Evolutionary conservation across 2,113 vertebrate species (phyloP).

Genomic region (Periophthalmodon schlosseri): DNA sequence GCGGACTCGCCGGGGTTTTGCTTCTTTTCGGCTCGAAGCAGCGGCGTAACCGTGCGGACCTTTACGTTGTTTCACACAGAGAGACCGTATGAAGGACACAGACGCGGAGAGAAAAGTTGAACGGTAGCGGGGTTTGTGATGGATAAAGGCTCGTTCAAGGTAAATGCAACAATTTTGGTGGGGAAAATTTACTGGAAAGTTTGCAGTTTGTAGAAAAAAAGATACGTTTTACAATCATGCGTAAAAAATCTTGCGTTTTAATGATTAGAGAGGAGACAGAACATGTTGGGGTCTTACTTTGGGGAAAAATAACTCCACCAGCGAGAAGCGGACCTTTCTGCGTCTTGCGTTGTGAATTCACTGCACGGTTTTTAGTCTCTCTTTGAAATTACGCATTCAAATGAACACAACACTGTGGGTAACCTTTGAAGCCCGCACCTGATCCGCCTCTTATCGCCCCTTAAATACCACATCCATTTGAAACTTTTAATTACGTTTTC

Average conservation of each 20-base stretch:
- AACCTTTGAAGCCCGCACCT: conserved; percentile 69
- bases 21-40: conserved; percentile 33
- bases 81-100: conserved; percentile 68
- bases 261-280: not conserved
- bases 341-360: conserved; percentile 46
- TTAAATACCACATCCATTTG: conserved; percentile 56
- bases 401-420: conserved; percentile 58
- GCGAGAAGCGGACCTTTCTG: not conserved
- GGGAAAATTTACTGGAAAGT: not conserved
- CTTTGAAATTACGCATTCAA: conserved; percentile 65
- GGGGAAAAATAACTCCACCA: not conserved
- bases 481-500: conserved; percentile 77
- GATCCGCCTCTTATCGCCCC: conserved; percentile 62
- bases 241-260: not conserved
- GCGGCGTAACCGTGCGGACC: conserved; percentile 46
- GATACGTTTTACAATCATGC: not conserved
- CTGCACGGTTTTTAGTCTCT: conserved; percentile 50
- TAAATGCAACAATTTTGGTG: conserved; percentile 34
- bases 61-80: conserved; percentile 49
- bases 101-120: conserved; percentile 56
- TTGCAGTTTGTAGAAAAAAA: not conserved
- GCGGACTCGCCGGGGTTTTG: conserved; percentile 38
- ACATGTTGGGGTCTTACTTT: not conserved
- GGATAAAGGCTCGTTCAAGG: conserved; percentile 67
- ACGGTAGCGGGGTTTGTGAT: conserved; percentile 42